phyloP scores from a whole-genome alignment of 2,113 vertebrate species.

The Gadus macrocephalus region DNA sequence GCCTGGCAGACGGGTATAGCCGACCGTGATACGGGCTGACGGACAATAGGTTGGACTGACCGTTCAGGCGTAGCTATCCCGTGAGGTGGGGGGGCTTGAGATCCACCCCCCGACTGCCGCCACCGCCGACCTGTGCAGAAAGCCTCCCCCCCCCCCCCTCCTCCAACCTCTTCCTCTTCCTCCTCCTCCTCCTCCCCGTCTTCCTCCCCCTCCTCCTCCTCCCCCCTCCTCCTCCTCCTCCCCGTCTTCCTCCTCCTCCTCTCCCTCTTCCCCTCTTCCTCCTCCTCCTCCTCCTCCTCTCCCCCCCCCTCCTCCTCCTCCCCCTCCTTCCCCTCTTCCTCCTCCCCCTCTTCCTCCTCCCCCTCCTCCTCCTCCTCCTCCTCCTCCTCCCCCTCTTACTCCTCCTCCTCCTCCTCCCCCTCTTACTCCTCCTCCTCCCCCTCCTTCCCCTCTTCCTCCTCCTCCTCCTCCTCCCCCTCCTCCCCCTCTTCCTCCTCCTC shows the following conservation, averaged over 20 bases:
- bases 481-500: slow-evolving; percentile 22
- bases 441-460: neutral
- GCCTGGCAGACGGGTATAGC: slow-evolving; percentile 60
- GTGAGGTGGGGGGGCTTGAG: slow-evolving; percentile 27
- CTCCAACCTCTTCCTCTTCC: neutral
- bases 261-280: slow-evolving; percentile 17
- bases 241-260: slow-evolving; percentile 18
- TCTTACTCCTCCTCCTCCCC: no score
- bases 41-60: slow-evolving; percentile 61
- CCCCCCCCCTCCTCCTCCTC: slow-evolving; percentile 13
- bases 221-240: slow-evolving; percentile 24
- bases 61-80: slow-evolving; percentile 56
- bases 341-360: slow-evolving; percentile 35
- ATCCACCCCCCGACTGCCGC: neutral
- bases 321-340: no score
- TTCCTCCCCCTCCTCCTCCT: slow-evolving; percentile 26
- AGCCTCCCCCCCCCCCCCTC: slow-evolving; percentile 17
- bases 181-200: no score
- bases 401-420: neutral
- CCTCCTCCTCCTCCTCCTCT: slow-evolving; percentile 25
- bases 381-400: slow-evolving; percentile 21
- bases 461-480: slow-evolving; percentile 31
- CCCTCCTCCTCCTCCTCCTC: slow-evolving; percentile 27
- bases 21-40: slow-evolving; percentile 48
- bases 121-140: slow-evolving; percentile 25